Evolutionary conservation across 2,888 invertebrate genomes (phyloP).

Genomic region (Dasysyrphus albostriatus): DNA sequence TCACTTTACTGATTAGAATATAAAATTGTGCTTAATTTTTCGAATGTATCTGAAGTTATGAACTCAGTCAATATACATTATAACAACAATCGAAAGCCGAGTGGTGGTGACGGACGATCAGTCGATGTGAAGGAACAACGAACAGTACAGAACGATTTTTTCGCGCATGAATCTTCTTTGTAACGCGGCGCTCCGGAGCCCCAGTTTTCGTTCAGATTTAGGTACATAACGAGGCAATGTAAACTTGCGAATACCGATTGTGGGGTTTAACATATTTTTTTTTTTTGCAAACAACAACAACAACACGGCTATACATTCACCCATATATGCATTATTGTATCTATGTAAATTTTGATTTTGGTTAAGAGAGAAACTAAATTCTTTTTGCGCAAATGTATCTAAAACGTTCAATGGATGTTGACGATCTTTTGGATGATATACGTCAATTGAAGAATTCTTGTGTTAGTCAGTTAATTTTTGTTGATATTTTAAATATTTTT

Average conservation of each 20-base stretch:
- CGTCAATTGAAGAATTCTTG: constrained; percentile 82
- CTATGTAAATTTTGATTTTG: background rate
- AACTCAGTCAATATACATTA: constrained; percentile 21
- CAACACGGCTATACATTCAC: constrained; percentile 2
- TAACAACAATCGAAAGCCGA: constrained; percentile 34
- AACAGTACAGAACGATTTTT: constrained; percentile 24
- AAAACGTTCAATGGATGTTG: constrained; percentile 83
- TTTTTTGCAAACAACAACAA: background rate
- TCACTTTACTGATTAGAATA: constrained; percentile 73
- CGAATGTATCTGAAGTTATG: constrained; percentile 24
- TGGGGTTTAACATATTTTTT: background rate
- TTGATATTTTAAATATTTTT: constrained; percentile 15
- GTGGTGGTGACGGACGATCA: constrained; percentile 55
- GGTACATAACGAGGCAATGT: constrained; percentile 59
- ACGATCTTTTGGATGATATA: constrained; percentile 82
- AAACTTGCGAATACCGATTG: constrained; percentile 43
- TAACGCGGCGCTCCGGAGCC: constrained; percentile 23
- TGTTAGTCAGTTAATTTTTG: constrained; percentile 79
- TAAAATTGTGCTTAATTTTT: constrained; percentile 46
- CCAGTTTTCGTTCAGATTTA: constrained; percentile 5
- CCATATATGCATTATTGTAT: constrained; percentile 18
- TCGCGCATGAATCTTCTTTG: constrained; percentile 49
- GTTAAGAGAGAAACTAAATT: constrained; percentile 14
- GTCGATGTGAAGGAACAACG: constrained; percentile 54
- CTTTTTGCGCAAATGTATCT: constrained; percentile 81